Evolutionary conservation across 2,888 invertebrate species (phyloP).

Genomic region (Lepidochrysops patricia): DNA sequence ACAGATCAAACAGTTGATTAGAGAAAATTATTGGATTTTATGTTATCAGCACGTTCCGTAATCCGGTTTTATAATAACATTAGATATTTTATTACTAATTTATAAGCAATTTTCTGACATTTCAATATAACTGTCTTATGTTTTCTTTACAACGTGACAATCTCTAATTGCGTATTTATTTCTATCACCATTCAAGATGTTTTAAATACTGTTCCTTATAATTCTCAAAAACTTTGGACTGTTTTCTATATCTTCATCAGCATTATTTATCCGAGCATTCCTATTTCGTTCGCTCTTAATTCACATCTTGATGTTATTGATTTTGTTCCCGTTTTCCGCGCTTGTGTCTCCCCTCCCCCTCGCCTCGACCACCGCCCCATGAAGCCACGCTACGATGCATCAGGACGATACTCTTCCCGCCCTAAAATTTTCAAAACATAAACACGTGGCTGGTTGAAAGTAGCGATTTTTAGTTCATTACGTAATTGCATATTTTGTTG

Average conservation of each 20-base stretch:
- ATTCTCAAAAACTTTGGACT: background rate
- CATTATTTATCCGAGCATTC: background rate
- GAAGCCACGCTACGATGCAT: conserved; percentile 23
- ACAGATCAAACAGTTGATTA: too few species aligned
- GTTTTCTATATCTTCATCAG: background rate
- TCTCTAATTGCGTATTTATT: background rate
- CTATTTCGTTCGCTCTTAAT: conserved; percentile 17
- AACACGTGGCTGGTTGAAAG: conserved; percentile 35
- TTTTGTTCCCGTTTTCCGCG: conserved; percentile 42
- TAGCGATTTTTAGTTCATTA: background rate
- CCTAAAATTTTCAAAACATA: conserved; percentile 36
- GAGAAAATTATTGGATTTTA: background rate
- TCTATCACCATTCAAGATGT: background rate
- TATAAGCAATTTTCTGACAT: background rate
- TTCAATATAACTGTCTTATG: background rate
- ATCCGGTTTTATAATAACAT: background rate
- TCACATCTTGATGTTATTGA: conserved; percentile 43
- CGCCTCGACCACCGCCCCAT: conserved; percentile 22
- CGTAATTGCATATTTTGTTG: conserved; percentile 4
- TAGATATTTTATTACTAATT: background rate
- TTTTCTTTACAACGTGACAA: background rate
- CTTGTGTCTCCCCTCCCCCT: conserved; percentile 28
- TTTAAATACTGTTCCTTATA: background rate
- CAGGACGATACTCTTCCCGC: conserved; percentile 23
- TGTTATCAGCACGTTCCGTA: background rate